phyloP scores from a whole-genome alignment of 64 coral and sea anemone genomes.

The Platygyra sinensis region DNA sequence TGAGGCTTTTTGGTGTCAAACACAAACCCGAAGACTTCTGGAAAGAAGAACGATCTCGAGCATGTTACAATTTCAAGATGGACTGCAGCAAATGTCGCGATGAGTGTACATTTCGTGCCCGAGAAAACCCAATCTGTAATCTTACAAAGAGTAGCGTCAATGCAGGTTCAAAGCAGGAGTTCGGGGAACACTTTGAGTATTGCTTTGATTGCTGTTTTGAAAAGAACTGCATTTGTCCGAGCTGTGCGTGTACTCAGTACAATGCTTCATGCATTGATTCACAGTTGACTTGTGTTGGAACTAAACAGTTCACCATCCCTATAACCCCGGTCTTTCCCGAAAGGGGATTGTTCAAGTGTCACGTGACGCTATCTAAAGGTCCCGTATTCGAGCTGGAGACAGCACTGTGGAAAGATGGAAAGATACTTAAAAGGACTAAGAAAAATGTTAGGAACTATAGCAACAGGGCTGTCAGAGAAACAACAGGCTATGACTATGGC shows the following conservation, averaged over 20 bases:
- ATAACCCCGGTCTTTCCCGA: constrained; percentile 54
- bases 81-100: constrained; percentile 57
- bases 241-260: constrained; percentile 62
- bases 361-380: constrained; percentile 51
- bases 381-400: constrained; percentile 62
- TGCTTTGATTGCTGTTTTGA: constrained; percentile 82
- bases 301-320: constrained; percentile 52
- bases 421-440: constrained; percentile 1
- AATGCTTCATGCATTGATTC: constrained; percentile 30
- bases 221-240: constrained; percentile 43
- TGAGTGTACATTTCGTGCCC: constrained; percentile 26
- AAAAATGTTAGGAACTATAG: constrained; percentile 17
- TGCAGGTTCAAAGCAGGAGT: constrained; percentile 30
- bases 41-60: constrained; percentile 47
- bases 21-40: constrained; percentile 9
- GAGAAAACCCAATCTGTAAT: constrained; percentile 37
- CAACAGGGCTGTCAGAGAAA: background rate
- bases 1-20: constrained; percentile 58
- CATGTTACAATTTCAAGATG: constrained; percentile 40
- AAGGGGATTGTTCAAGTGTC: constrained; percentile 64
- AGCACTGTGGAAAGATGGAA: constrained; percentile 61
- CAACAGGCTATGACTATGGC: constrained; percentile 63
- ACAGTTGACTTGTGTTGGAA: constrained; percentile 49
- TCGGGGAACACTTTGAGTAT: constrained; percentile 66
- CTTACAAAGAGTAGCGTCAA: constrained; percentile 36